These are phyloP conservation scores for Ceuthmochares aereus DNA, from an alignment of 2,113 vertebrate genomes.

Conservation along the genomic window DNA sequence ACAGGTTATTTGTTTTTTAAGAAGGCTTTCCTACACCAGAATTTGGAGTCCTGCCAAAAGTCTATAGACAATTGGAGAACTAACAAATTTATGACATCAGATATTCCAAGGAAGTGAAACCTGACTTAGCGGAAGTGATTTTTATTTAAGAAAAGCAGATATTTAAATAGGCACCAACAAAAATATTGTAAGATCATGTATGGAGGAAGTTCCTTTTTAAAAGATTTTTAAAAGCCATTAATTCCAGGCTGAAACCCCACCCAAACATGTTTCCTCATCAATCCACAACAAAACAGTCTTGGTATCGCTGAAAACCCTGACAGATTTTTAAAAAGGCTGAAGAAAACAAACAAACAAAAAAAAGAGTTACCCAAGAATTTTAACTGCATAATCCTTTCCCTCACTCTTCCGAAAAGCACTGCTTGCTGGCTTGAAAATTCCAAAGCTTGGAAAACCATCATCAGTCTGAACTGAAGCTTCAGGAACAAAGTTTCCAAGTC, in stretches of 20 bases:
- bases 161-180: not conserved
- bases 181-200: not conserved
- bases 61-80: conserved; percentile 22
- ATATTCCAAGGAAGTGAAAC: conserved; percentile 58
- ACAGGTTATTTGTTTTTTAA: not conserved
- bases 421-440: not conserved
- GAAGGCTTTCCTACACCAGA: not conserved
- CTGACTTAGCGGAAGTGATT: conserved; percentile 20
- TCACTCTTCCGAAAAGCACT: not conserved
- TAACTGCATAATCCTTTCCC: not conserved
- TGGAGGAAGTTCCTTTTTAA: not conserved
- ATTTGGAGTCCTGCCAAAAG: conserved; percentile 33
- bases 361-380: not conserved
- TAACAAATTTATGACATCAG: conserved; percentile 1
- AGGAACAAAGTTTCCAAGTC: not conserved
- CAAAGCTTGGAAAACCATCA: not conserved
- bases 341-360: too few species aligned
- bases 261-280: not conserved
- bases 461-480: not conserved
- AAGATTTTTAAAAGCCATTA: not conserved
- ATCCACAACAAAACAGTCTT: not conserved
- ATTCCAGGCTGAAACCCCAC: not conserved
- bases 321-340: not conserved
- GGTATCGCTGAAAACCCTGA: not conserved
- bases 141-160: not conserved